Conservation (phyloP, 1,140 invertebrate species). For the Lordiphosa stackelbergi region DNA sequence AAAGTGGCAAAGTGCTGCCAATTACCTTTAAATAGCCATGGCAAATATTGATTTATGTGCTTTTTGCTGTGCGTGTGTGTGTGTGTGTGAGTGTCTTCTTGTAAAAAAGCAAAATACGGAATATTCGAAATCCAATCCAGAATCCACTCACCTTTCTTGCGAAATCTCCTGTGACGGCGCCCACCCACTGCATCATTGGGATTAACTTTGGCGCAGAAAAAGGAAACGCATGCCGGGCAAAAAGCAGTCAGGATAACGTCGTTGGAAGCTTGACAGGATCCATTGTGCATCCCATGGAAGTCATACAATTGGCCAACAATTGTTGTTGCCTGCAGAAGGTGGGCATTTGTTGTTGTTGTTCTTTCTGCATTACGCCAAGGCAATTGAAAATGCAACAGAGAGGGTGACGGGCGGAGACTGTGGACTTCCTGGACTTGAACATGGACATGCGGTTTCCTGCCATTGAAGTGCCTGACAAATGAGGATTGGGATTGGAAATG, state of each 20-base stretch:
- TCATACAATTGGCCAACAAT: constrained; percentile 56
- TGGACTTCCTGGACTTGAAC: constrained; percentile 19
- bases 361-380: constrained; percentile 23
- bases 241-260: constrained; percentile 30
- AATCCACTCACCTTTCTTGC: constrained; percentile 33
- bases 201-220: constrained; percentile 44
- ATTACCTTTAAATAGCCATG: constrained; percentile 45
- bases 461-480: constrained; percentile 33
- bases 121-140: constrained; percentile 29
- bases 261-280: constrained; percentile 6
- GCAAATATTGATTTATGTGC: constrained; percentile 59
- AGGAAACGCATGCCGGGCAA: constrained; percentile 5
- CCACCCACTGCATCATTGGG: constrained; percentile 22
- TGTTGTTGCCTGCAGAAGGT: constrained; percentile 32
- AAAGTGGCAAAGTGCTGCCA: constrained; percentile 35
- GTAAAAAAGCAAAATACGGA: constrained; percentile 1
- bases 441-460: constrained; percentile 48
- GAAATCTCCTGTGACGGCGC: constrained; percentile 13
- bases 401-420: constrained; percentile 12
- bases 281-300: constrained; percentile 32
- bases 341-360: constrained; percentile 34
- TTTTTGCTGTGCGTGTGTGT: not conserved
- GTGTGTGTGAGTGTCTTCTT: not conserved
- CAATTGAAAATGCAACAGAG: constrained; percentile 34
- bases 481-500: constrained; percentile 18